A percentile compares a stretch with the other conserved stretches of the same genome.
Evolutionary conservation across 92 coral and sea anemone genomes (phyloP).

Genomic region (Parazoanthus swiftii): DNA sequence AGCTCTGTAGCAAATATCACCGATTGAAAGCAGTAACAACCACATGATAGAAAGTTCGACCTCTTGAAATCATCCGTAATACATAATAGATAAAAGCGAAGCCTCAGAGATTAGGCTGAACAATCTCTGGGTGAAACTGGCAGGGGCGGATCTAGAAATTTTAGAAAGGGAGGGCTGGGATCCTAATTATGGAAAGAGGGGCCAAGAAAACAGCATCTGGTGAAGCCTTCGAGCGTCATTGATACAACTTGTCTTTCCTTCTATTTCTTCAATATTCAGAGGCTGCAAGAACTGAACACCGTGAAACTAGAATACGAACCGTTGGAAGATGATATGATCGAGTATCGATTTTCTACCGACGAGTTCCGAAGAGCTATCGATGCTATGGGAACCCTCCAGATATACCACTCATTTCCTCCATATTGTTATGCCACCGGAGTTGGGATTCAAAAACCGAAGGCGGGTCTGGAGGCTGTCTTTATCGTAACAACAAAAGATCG

Average conservation of each 20-base stretch:
- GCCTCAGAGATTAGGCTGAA: neutral
- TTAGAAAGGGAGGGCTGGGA: too few species aligned
- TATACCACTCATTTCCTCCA: slow-evolving; percentile 84
- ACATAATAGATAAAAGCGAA: neutral
- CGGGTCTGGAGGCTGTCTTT: slow-evolving; percentile 94
- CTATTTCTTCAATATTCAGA: slow-evolving; percentile 2
- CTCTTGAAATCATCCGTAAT: too few species aligned
- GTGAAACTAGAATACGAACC: slow-evolving; percentile 80
- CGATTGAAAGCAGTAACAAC: too few species aligned
- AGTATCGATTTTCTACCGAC: slow-evolving; percentile 79
- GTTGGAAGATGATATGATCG: slow-evolving; percentile 87
- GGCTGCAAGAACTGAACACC: slow-evolving; percentile 79
- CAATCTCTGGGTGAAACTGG: neutral
- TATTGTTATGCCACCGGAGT: slow-evolving; percentile 89
- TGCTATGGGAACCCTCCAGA: slow-evolving; percentile 73
- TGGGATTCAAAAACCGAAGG: slow-evolving; percentile 90
- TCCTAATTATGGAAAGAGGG: too few species aligned
- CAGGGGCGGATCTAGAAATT: too few species aligned
- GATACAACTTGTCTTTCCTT: neutral
- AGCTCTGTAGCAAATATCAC: too few species aligned
- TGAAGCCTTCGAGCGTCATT: neutral
- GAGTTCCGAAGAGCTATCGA: slow-evolving; percentile 84
- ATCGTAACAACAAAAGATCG: slow-evolving; percentile 89
- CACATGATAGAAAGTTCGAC: too few species aligned
- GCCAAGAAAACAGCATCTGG: too few species aligned